phyloP scores from a whole-genome alignment of 2,797 vertebrate species.

The Enteromius viviparus region DNA sequence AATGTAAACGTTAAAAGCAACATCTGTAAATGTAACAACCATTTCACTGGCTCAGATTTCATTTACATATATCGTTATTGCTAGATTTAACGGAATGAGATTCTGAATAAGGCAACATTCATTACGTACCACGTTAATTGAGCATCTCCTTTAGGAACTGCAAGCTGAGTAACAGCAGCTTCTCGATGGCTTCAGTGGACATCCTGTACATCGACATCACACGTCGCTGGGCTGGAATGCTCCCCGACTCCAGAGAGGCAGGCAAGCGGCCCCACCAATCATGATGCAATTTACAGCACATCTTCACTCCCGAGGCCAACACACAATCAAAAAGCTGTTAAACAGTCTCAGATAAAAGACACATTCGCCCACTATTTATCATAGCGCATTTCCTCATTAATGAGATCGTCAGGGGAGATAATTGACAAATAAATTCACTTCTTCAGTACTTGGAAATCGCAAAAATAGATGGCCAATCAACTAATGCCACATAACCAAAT shows the following conservation, averaged over 20 bases:
- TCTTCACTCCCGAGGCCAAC: constrained; percentile 22
- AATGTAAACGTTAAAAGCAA: background rate
- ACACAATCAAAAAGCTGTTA: constrained; percentile 34
- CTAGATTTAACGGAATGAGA: background rate
- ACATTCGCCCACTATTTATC: constrained; percentile 31
- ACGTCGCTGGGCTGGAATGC: constrained; percentile 84
- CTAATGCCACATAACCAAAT: constrained; percentile 39
- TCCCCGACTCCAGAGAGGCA: constrained; percentile 86
- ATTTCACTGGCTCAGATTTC: background rate
- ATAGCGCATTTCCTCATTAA: constrained; percentile 21
- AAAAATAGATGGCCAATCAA: constrained; percentile 38
- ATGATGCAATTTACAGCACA: constrained; percentile 1
- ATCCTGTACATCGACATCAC: constrained; percentile 98
- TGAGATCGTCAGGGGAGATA: constrained; percentile 29
- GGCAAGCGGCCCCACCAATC: constrained; percentile 70
- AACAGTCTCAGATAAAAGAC: constrained; percentile 26
- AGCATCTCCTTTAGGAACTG: constrained; percentile 72
- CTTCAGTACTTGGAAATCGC: constrained; percentile 15
- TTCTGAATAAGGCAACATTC: background rate
- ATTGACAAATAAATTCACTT: constrained; percentile 35
- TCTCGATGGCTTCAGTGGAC: constrained; percentile 94
- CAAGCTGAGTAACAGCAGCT: constrained; percentile 87
- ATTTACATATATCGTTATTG: background rate
- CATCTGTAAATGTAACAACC: background rate
- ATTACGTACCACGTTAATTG: background rate